Evolutionary conservation across 1,140 invertebrate genomes (phyloP), one percentile per base, ranked within the genome.

Genomic region (Drosophila nigromelanica): DNA sequence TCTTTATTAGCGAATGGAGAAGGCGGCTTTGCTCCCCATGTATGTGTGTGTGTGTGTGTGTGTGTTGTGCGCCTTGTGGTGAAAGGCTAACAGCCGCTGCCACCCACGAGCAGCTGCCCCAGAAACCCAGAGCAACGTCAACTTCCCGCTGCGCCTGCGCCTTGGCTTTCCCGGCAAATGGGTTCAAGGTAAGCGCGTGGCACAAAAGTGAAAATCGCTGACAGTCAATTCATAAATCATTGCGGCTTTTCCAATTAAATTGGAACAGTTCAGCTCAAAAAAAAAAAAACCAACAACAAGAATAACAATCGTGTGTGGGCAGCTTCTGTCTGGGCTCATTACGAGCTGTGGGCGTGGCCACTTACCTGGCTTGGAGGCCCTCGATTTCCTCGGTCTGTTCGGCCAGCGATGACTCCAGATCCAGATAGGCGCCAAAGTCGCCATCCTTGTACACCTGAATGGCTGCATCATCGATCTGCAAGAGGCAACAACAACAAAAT

Each of bases 371-470:
- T 91, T 96, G 95, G 87, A 99, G 97, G 71, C 97, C 97, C 92
- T 99, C 98, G 79, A 99, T 95, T 91, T 99, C 98, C 91, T 99
- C 98, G 72, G 96, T 95, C 91, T 99, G 98, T 92, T 99, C 98
- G 82, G 96, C 97, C 76, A 99, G 95, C 35, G 98, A 97, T 21
- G 97, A 97, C 92, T 99, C 98, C 89, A 99, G 94, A 93, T 99
- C 98, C 92, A 99, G 93, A 92, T 99, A 99, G 54, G 97, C 95
- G n/a, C 98, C 98, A 92, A 97, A 99, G 92, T 98, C 98, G 74
- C 98, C 97, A 93, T 98, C 97, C 93, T 98, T 97, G 93, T 98
- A 99, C 58, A 99, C 94, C 93, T 99, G 98, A 51, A 99, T 94
- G 18, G 98, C 97, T 67, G 97, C 97, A 93, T 99, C 98, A 92